phyloP scores from a whole-genome alignment of 1,140 invertebrate species.

The Polyergus mexicanus region DNA sequence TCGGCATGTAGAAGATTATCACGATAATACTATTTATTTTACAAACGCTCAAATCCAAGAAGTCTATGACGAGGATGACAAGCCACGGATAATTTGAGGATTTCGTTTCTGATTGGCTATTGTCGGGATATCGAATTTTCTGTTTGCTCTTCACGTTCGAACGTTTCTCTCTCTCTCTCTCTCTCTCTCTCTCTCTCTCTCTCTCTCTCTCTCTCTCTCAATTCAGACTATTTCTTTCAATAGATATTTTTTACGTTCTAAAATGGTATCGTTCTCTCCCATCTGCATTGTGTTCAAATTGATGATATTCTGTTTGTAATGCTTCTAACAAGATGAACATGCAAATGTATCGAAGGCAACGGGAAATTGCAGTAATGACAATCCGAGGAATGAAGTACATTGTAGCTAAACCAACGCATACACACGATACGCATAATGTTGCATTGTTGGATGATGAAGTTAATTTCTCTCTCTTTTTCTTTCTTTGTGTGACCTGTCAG shows the following conservation, averaged over 20 bases:
- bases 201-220: background rate
- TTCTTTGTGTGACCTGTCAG: constrained; percentile 43
- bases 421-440: constrained; percentile 50
- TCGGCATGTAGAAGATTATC: constrained; percentile 66
- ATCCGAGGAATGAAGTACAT: background rate
- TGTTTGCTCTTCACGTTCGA: background rate
- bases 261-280: constrained; percentile 1
- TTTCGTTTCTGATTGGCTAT: constrained; percentile 67
- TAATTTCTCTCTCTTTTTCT: constrained; percentile 68
- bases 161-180: background rate
- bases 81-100: constrained; percentile 61
- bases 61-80: constrained; percentile 34
- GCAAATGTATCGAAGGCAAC: background rate
- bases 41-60: constrained; percentile 31
- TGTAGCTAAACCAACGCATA: constrained; percentile 34
- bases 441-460: constrained; percentile 76
- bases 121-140: constrained; percentile 59
- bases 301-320: background rate
- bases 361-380: constrained; percentile 16
- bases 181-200: too few species aligned
- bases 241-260: constrained; percentile 5
- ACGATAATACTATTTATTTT: constrained; percentile 70
- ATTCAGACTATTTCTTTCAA: background rate
- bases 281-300: background rate
- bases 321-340: constrained; percentile 21